phyloP scores from a whole-genome alignment of 2,113 vertebrate species.

The Nibea albiflora region DNA sequence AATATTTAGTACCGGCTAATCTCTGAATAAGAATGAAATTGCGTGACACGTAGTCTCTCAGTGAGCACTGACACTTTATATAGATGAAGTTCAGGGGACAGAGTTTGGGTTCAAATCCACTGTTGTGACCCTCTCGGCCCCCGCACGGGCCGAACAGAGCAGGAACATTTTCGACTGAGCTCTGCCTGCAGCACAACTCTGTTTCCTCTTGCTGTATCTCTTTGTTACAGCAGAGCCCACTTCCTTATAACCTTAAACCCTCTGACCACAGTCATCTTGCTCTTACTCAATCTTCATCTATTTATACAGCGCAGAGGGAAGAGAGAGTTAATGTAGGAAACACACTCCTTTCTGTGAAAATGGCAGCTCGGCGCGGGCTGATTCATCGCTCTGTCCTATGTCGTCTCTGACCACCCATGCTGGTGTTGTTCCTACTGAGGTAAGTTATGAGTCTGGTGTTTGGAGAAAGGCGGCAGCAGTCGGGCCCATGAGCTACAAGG shows the following conservation, averaged over 20 bases:
- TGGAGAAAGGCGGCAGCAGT: slow-evolving; percentile 18
- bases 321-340: slow-evolving; percentile 82
- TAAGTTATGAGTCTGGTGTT: slow-evolving; percentile 56
- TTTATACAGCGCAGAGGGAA: slow-evolving; percentile 82
- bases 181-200: slow-evolving; percentile 27
- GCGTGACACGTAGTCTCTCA: neutral
- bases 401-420: slow-evolving; percentile 54
- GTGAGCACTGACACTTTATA: neutral
- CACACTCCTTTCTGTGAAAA: slow-evolving; percentile 61
- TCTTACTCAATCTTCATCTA: slow-evolving; percentile 85
- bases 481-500: slow-evolving; percentile 9
- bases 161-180: slow-evolving; percentile 19
- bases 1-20: neutral
- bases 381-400: slow-evolving; percentile 45
- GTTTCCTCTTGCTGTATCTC: slow-evolving; percentile 61
- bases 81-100: neutral
- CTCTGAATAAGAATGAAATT: neutral
- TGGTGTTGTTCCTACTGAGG: slow-evolving; percentile 42
- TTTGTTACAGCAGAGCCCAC: slow-evolving; percentile 65
- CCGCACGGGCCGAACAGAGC: neutral
- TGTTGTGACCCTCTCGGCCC: neutral
- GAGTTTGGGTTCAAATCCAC: neutral
- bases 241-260: slow-evolving; percentile 74
- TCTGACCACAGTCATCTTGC: slow-evolving; percentile 72
- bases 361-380: slow-evolving; percentile 26